These are phyloP conservation scores for Amblyjoppa fuscipennis DNA, from an alignment of 2,888 invertebrate genomes.

Conservation along the genomic window DNA sequence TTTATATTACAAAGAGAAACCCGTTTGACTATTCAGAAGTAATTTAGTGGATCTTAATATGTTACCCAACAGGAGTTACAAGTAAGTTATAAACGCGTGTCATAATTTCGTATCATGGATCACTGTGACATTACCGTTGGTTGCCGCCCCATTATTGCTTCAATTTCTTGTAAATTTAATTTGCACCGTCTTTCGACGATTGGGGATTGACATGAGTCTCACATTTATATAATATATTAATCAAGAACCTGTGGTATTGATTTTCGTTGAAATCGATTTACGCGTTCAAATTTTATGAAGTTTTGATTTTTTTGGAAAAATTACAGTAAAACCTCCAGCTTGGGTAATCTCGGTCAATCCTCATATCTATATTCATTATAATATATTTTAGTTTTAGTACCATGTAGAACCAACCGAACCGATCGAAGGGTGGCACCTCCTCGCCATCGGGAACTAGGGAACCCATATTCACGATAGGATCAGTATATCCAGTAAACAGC, in stretches of 20 bases:
- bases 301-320: no score
- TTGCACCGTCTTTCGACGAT: not conserved
- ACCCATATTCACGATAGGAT: constrained; percentile 90
- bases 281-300: no score
- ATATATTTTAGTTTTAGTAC: constrained; percentile 80
- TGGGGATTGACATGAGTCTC: no score
- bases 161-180: not conserved
- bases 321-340: no score
- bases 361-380: no score
- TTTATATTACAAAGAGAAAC: constrained; percentile 77
- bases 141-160: not conserved
- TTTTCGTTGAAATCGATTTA: no score
- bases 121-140: not conserved
- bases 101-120: not conserved
- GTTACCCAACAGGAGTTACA: not conserved
- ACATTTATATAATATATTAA: no score
- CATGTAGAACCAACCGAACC: constrained; percentile 94
- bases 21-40: constrained; percentile 77
- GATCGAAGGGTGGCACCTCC: constrained; percentile 88
- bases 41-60: constrained; percentile 75
- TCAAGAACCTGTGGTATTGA: not conserved
- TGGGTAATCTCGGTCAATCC: no score
- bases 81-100: not conserved
- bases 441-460: constrained; percentile 86
- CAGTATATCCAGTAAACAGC: constrained; percentile 93